These are phyloP conservation scores for Hemistola chrysoprasaria DNA, from an alignment of 2,888 invertebrate genomes.

Conservation along the genomic window DNA sequence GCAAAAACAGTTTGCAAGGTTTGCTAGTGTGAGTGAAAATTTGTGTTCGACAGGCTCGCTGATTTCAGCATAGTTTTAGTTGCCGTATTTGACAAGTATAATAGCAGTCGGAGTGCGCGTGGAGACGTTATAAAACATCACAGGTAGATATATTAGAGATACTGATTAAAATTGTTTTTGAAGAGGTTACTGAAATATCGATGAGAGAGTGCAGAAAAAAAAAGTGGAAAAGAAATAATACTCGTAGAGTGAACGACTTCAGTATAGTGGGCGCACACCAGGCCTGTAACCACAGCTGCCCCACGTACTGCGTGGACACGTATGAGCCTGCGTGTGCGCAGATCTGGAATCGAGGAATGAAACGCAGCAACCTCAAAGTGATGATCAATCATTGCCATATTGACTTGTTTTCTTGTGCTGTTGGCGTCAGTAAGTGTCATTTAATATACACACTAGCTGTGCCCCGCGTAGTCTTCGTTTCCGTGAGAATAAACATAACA, in stretches of 20 bases:
- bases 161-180: too few species aligned
- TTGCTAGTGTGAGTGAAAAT: too few species aligned
- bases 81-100: too few species aligned
- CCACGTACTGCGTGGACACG: constrained; percentile 59
- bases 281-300: constrained; percentile 68
- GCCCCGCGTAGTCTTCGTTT: too few species aligned
- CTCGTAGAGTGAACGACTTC: constrained; percentile 52
- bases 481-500: too few species aligned
- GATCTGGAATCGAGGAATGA: constrained; percentile 45
- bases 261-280: constrained; percentile 60
- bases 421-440: constrained; percentile 61
- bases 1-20: too few species aligned
- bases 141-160: too few species aligned
- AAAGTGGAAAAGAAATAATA: constrained; percentile 3
- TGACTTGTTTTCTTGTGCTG: constrained; percentile 64
- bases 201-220: constrained; percentile 35
- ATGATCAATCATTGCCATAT: constrained; percentile 74
- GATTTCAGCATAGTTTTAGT: too few species aligned
- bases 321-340: constrained; percentile 66
- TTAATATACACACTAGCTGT: too few species aligned
- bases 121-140: too few species aligned
- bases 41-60: too few species aligned
- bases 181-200: constrained; percentile 46
- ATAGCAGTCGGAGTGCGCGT: too few species aligned
- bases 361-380: constrained; percentile 30